Evolutionary conservation across 2,797 vertebrate species (phyloP), one percentile per base, ranked within the genome.

Genomic region (Ceyx erithaca): DNA sequence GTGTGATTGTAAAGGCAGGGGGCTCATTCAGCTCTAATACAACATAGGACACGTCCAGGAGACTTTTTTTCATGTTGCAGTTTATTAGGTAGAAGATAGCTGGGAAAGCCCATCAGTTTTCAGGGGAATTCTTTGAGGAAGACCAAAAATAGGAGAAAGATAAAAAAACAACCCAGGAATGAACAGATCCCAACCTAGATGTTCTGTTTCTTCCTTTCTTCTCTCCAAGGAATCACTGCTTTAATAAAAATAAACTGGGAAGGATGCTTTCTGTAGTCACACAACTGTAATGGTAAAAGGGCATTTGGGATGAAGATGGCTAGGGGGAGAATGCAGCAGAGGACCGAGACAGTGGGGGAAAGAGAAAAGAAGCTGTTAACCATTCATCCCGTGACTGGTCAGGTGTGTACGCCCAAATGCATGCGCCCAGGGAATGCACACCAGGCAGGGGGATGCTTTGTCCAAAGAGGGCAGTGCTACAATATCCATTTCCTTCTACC

Each of bases 21-120:
- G 19, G 6, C 31, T 19, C 4, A 6, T 62, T 67, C 17, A 33
- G 35, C 73, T n/a, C 13, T 28, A 40, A 71, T 4, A 31, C 45
- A 57, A 26, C 20, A 4, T 2, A 26, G 59, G 18, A 41, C 33
- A 15, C 0, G 0, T 12, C 31, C 1, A 1, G 23, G 43, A 64
- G 4, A 51, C 14, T 7, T 46, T 6, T 28, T 28, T 35, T 52
- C 1, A 1, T 43, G 18, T 43, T 85, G 62, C n/a, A 54, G 19
- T n/a, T 64, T n/a, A 12, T 46, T 6, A 83, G 20, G 43, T 4
- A 46, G 41, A 62, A 41, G 30, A 63, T 17, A 40, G 16, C 11
- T 20, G 45, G 37, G 11, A 54, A 89, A 83, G 22, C 12, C 19
- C 52, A 58, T 73, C 13, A 31, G 1, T 54, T 67, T 14, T 5